phyloP scores from a whole-genome alignment of 2,113 vertebrate species.

The Dicrurus megarhynchus region DNA sequence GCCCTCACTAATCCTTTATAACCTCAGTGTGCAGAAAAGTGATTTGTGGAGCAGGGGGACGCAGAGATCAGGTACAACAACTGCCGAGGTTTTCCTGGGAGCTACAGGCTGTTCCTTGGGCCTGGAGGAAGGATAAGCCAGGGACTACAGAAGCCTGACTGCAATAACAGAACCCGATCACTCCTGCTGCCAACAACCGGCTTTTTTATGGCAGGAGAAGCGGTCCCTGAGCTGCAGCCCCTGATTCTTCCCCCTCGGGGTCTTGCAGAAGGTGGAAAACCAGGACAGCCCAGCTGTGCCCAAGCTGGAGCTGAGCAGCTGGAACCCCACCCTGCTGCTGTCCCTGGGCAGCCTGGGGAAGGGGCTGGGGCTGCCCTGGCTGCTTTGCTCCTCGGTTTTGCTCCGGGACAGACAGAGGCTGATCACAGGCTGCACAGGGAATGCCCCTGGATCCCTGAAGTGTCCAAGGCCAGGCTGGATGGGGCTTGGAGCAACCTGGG shows the following conservation, averaged over 20 bases:
- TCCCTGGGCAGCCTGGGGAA: not conserved
- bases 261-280: not conserved
- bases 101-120: not conserved
- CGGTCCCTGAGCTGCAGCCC: not conserved
- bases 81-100: not conserved
- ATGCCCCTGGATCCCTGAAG: not conserved
- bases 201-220: not conserved
- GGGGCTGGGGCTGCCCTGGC: not conserved
- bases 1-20: not conserved
- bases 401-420: not conserved
- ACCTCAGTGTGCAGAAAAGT: not conserved
- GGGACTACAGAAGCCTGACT: not conserved
- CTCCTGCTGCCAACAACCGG: fast-evolving
- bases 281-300: not conserved
- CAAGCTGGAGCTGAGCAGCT: not conserved
- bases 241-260: fast-evolving
- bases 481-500: not conserved
- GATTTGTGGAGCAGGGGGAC: not conserved
- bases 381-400: not conserved
- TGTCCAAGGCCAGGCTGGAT: fast-evolving
- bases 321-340: not conserved
- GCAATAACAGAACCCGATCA: not conserved
- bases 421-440: not conserved
- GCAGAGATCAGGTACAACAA: not conserved
- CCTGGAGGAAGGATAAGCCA: not conserved